Evolutionary conservation across 2,797 vertebrate species (phyloP).

Genomic region (Cuniculus paca): DNA sequence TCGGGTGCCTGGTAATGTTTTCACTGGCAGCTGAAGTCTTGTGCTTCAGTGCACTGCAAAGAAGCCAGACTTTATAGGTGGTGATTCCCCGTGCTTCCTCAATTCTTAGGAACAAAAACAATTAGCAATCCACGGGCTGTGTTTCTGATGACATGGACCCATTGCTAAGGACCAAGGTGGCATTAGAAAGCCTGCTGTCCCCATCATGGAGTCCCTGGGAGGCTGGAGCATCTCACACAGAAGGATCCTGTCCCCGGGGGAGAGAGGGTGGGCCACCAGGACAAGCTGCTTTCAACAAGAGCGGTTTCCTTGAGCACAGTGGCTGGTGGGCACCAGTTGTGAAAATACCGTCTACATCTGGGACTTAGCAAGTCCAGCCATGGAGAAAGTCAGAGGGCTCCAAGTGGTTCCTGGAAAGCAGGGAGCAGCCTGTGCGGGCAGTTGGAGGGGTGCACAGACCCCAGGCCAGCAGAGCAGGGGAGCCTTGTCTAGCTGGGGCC

Average conservation of each 20-base stretch:
- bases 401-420: not conserved
- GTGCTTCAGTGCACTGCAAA: not conserved
- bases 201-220: not conserved
- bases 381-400: not conserved
- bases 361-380: rapidly evolving
- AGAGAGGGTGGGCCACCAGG: rapidly evolving
- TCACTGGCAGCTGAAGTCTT: not conserved
- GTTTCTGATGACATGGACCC: not conserved
- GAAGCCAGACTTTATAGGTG: not conserved
- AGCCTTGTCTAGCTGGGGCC: no score
- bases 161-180: not conserved
- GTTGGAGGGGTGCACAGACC: not conserved
- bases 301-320: not conserved
- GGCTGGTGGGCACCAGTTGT: not conserved
- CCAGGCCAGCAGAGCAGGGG: not conserved
- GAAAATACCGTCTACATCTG: not conserved
- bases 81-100: not conserved
- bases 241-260: not conserved
- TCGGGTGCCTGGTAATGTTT: not conserved
- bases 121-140: not conserved
- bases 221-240: not conserved
- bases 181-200: no score
- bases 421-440: not conserved
- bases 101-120: no score
- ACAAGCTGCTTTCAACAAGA: not conserved